Evolutionary conservation across 1,140 invertebrate genomes (phyloP), one percentile per base, ranked within the genome.

Genomic region (Drosophila sp.): DNA sequence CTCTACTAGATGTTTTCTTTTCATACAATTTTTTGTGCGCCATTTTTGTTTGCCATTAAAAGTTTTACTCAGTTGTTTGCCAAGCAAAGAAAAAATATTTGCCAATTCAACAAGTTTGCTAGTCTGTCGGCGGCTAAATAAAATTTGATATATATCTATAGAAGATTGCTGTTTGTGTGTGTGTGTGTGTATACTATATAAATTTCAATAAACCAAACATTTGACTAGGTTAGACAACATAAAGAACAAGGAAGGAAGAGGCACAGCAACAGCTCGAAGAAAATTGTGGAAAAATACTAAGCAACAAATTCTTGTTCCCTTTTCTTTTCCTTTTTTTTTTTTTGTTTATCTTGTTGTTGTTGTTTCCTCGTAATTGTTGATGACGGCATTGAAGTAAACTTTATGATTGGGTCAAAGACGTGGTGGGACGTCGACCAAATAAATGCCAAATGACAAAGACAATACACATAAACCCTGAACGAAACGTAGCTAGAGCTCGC

Each of bases 331-430:
- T 8, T 0, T 8, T 41, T 3, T 41, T 40, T 11, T 40, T 11
- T 44, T 25, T 27, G 29, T 29, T 38, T n/a, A 29, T 61, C 41
- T 29, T 62, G 55, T 17, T 17, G 17, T 17, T 17, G 17, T 17
- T 17, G 35, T 38, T 38, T 38, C 29, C 40, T 68, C 66, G 60
- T 72, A 68, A 72, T 47, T 64, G 73, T 64, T 76, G 72, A 76
- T 76, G 73, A 72, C 64, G 64, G 33, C 70, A 72, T 76, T 72
- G 70, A 68, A 50, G 35, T 56, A 60, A 69, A 65, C 25, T 68
- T 68, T 60, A 69, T 72, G 70, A 56, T 67, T 68, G 70, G 65
- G 70, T 35, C 32, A 27, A 38, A 35, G 17, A 17, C 17, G 17
- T 17, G 17, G 44, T 60, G 27, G 41, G 56, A 55, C 63, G 60